These are phyloP conservation scores for Tyto alba DNA, from an alignment of 2,113 vertebrate species.

Conservation along the genomic window DNA sequence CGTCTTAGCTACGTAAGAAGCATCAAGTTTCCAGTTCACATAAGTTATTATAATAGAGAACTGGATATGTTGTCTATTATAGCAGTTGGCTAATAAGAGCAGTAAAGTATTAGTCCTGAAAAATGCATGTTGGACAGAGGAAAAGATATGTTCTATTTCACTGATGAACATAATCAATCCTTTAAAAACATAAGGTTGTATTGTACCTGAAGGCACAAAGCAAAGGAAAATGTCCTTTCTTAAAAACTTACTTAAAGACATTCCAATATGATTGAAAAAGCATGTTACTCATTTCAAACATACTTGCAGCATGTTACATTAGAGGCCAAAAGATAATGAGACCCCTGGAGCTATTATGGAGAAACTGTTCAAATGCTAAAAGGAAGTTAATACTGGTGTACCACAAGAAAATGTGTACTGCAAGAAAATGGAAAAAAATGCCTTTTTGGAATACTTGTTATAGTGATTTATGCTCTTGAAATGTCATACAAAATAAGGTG, in stretches of 20 bases:
- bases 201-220: neutral
- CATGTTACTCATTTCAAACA: neutral
- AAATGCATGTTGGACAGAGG: neutral
- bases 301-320: neutral
- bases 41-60: neutral
- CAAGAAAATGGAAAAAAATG: neutral
- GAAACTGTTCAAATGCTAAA: neutral
- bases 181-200: neutral
- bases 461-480: neutral
- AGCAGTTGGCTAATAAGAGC: neutral
- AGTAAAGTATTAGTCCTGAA: neutral
- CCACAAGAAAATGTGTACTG: neutral
- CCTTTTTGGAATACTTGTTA: neutral
- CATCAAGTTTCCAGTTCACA: neutral
- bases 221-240: neutral
- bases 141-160: neutral
- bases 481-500: neutral
- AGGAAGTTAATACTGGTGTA: neutral
- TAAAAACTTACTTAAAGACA: neutral
- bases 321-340: constrained; percentile 9
- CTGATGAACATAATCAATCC: neutral
- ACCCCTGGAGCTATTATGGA: neutral
- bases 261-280: neutral
- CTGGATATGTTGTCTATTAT: neutral
- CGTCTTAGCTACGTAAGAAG: neutral